Conservation (phyloP, 2,888 invertebrate species). For the Zeuzera pyrina region DNA sequence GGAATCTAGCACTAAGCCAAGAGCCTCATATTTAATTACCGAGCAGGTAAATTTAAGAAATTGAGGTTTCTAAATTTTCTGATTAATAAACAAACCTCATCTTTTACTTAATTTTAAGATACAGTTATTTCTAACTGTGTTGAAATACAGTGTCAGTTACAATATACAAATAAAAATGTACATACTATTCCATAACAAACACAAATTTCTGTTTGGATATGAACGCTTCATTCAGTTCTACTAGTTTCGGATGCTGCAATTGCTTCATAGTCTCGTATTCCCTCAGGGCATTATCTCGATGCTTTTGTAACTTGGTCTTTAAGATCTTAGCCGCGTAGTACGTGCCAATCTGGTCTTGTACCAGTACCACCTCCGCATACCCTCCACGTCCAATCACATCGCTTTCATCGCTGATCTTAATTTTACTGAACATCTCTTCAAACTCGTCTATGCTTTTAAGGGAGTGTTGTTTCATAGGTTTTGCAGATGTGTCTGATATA, state of each 20-base stretch:
- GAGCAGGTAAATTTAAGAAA: too few relatives aligned
- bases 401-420: too few relatives aligned
- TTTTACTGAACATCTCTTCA: not conserved
- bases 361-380: constrained; percentile 24
- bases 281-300: constrained; percentile 82
- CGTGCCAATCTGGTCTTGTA: constrained; percentile 54
- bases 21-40: too few relatives aligned
- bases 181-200: constrained; percentile 94
- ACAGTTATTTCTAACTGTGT: too few relatives aligned
- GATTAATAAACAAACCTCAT: too few relatives aligned
- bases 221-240: constrained; percentile 65
- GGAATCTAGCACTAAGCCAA: too few relatives aligned
- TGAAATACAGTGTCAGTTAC: too few relatives aligned
- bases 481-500: too few relatives aligned
- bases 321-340: constrained; percentile 89
- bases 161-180: constrained; percentile 22
- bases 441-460: not conserved
- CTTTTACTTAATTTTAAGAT: too few relatives aligned
- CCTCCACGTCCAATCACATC: constrained; percentile 25
- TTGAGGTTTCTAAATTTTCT: too few relatives aligned
- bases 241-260: constrained; percentile 86
- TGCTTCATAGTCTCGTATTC: constrained; percentile 92
- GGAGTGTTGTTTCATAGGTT: too few relatives aligned
- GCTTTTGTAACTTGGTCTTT: constrained; percentile 80
- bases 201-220: constrained; percentile 71